Conservation (phyloP, 2,113 vertebrate genomes). For the Rhinogobius similis region DNA sequence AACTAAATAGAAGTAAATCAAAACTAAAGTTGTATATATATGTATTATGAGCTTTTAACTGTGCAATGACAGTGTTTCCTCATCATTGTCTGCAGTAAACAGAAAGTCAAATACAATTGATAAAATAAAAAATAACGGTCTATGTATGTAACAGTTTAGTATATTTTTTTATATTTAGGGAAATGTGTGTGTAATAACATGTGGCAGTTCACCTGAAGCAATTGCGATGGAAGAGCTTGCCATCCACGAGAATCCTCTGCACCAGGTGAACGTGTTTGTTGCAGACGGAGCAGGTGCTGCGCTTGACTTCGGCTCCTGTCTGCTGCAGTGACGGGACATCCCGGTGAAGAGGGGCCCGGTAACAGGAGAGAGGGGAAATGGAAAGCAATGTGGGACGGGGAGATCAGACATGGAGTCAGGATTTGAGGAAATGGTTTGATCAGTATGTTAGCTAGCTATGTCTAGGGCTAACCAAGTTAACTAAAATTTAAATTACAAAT, state of each 20-base stretch:
- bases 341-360: conserved; percentile 39
- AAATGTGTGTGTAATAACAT: background rate
- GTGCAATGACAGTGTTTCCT: too few relatives aligned
- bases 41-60: too few relatives aligned
- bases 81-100: too few relatives aligned
- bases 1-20: too few relatives aligned
- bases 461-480: conserved; percentile 16
- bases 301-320: conserved; percentile 41
- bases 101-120: too few relatives aligned
- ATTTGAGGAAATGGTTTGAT: conserved; percentile 62
- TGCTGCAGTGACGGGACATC: conserved; percentile 20
- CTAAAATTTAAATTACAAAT: conserved; percentile 20
- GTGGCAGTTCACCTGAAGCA: conserved; percentile 88
- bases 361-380: conserved; percentile 37
- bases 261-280: conserved; percentile 94
- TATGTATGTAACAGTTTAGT: too few relatives aligned
- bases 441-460: conserved; percentile 34
- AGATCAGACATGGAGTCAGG: conserved; percentile 75
- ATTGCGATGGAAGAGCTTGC: conserved; percentile 94
- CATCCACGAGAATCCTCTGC: conserved; percentile 89
- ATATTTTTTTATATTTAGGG: too few relatives aligned
- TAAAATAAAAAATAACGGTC: too few relatives aligned
- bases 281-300: conserved; percentile 88
- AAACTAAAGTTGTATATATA: too few relatives aligned
- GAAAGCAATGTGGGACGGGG: conserved; percentile 25